These are phyloP conservation scores for Scopus umbretta DNA, from an alignment of 2,113 vertebrate genomes.

Conservation along the genomic window DNA sequence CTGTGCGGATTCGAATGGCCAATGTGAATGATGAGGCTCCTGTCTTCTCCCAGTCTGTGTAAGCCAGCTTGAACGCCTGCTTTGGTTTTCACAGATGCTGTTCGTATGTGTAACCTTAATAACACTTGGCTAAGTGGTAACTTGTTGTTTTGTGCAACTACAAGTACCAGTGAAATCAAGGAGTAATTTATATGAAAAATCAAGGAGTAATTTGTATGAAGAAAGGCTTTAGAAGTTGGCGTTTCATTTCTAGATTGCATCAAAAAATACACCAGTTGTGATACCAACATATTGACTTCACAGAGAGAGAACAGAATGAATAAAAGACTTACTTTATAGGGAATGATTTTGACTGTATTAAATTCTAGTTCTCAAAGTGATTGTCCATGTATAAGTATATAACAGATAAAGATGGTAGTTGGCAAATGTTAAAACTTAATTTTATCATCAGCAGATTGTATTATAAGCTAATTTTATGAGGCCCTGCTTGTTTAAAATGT, in stretches of 20 bases:
- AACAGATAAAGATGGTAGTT: neutral
- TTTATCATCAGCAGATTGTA: neutral
- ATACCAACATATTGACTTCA: neutral
- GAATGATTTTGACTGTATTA: neutral
- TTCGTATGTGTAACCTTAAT: neutral
- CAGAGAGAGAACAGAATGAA: neutral
- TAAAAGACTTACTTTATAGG: neutral
- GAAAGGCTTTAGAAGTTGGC: neutral
- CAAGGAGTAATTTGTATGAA: neutral
- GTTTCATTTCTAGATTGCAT: neutral
- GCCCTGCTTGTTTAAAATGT: neutral
- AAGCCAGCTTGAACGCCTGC: neutral
- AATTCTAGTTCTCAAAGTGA: neutral
- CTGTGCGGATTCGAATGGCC: constrained; percentile 79
- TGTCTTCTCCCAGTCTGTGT: constrained; percentile 83
- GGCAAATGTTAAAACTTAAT: neutral
- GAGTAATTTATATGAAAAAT: neutral
- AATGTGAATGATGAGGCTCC: constrained; percentile 86
- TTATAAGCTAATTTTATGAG: neutral
- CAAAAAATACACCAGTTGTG: neutral
- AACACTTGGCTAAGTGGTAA: neutral
- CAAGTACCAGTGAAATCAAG: neutral
- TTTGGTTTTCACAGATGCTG: neutral
- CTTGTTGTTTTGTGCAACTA: neutral
- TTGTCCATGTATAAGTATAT: neutral